These are phyloP conservation scores for Anabacerthia variegaticeps DNA, from an alignment of 2,797 vertebrate genomes.

Conservation along the genomic window DNA sequence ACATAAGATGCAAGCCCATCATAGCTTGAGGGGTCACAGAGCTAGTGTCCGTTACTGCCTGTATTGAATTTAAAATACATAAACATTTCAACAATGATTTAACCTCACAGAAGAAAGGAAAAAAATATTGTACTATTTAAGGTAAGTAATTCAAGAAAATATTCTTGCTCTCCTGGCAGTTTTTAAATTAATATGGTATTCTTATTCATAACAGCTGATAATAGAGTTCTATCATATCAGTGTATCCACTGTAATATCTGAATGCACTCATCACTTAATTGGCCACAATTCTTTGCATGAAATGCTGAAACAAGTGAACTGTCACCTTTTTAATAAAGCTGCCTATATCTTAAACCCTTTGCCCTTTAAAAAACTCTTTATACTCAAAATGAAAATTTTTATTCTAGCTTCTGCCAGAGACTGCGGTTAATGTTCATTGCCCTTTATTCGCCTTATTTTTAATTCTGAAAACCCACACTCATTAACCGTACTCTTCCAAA, in stretches of 20 bases:
- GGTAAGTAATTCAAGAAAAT: background rate
- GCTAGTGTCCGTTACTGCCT: background rate
- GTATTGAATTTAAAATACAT: background rate
- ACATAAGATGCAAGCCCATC: background rate
- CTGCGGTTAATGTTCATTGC: constrained; percentile 55
- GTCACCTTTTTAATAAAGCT: constrained; percentile 58
- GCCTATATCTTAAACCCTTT: constrained; percentile 47
- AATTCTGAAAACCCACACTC: constrained; percentile 59
- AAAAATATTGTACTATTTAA: background rate
- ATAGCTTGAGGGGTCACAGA: background rate
- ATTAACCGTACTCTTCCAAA: constrained; percentile 1
- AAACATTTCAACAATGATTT: background rate
- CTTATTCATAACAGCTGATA: constrained; percentile 29
- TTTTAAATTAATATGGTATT: constrained; percentile 23
- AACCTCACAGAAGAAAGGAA: background rate
- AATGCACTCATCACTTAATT: constrained; percentile 31
- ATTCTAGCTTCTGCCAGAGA: constrained; percentile 42
- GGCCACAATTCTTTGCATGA: constrained; percentile 38
- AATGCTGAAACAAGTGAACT: constrained; percentile 62
- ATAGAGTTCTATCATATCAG: constrained; percentile 6
- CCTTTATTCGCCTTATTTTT: constrained; percentile 57
- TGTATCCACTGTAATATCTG: constrained; percentile 23
- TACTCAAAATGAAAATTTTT: constrained; percentile 48
- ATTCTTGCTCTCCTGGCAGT: background rate
- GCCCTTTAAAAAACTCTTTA: constrained; percentile 44